Percentiles rank a stretch among this genome's conserved stretches.
Conservation (phyloP, 2,113 vertebrate genomes). For the Perca flavescens region DNA sequence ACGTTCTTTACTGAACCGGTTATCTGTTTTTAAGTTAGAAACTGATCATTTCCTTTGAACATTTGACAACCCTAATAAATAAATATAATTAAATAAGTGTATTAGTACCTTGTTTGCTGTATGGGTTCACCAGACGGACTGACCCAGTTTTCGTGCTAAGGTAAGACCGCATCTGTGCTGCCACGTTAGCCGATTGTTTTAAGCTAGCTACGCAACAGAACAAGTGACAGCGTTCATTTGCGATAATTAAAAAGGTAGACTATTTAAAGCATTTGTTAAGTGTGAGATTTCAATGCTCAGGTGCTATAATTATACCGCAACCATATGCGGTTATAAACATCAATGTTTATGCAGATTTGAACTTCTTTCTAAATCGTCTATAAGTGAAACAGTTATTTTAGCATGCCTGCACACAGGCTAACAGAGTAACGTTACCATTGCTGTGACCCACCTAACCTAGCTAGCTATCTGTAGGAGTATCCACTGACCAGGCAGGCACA, state of each 20-base stretch:
- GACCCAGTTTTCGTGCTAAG: conserved; percentile 30
- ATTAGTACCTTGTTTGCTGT: background rate
- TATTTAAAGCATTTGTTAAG: background rate
- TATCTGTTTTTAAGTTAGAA: background rate
- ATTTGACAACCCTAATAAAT: background rate
- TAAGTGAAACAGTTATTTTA: conserved; percentile 28
- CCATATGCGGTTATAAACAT: background rate
- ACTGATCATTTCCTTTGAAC: background rate
- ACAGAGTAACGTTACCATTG: background rate
- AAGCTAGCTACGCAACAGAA: conserved; percentile 45
- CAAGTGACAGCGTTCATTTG: conserved; percentile 19
- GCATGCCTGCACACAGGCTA: background rate
- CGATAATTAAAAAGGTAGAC: background rate
- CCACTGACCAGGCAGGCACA: background rate
- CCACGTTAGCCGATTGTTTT: conserved; percentile 22
- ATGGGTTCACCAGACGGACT: background rate
- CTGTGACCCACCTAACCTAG: background rate
- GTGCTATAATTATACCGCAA: accelerated
- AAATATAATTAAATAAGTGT: background rate
- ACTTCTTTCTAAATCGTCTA: background rate
- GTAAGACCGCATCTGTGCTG: conserved; percentile 46
- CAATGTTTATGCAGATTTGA: background rate
- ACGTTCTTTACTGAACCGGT: background rate
- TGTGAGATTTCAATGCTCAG: background rate
- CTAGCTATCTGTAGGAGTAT: conserved; percentile 28